A percentile compares a stretch with the other conserved stretches of the same genome.
phyloP scores from a whole-genome alignment of 2,113 vertebrate genomes.

The Gobio gobio region DNA sequence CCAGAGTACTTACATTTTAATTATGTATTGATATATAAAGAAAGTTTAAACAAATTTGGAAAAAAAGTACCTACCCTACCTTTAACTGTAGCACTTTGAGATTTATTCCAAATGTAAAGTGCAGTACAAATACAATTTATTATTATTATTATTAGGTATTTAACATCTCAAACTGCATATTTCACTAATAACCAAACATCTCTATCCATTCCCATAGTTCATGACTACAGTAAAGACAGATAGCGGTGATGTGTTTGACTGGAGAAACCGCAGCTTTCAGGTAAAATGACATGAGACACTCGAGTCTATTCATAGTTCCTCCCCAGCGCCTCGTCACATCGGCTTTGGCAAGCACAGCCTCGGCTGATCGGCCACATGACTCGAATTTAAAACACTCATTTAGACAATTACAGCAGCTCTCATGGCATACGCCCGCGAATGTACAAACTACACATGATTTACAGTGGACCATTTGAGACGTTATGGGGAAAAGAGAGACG shows the following conservation, averaged over 20 bases:
- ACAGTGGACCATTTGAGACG: background rate
- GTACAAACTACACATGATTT: background rate
- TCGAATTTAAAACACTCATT: background rate
- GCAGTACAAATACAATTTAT: too few species aligned
- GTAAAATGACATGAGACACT: conserved; percentile 3
- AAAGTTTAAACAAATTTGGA: too few species aligned
- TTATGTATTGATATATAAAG: too few species aligned
- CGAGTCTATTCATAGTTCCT: conserved; percentile 21
- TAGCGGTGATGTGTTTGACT: background rate
- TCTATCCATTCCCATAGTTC: background rate
- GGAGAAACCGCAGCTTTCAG: background rate
- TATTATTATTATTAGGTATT: too few species aligned
- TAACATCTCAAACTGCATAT: background rate
- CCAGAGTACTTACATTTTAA: too few species aligned
- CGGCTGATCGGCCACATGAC: background rate
- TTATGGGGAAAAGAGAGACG: too few species aligned
- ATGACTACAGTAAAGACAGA: background rate
- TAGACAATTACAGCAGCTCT: background rate
- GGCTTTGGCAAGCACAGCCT: background rate
- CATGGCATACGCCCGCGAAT: background rate
- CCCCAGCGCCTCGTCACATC: background rate
- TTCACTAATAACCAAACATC: background rate
- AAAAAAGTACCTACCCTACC: too few species aligned
- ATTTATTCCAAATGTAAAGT: too few species aligned
- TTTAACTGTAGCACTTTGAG: too few species aligned